These are phyloP conservation scores for Paramormyrops kingsleyae DNA, from an alignment of 2,113 vertebrate species.

Conservation along the genomic window DNA sequence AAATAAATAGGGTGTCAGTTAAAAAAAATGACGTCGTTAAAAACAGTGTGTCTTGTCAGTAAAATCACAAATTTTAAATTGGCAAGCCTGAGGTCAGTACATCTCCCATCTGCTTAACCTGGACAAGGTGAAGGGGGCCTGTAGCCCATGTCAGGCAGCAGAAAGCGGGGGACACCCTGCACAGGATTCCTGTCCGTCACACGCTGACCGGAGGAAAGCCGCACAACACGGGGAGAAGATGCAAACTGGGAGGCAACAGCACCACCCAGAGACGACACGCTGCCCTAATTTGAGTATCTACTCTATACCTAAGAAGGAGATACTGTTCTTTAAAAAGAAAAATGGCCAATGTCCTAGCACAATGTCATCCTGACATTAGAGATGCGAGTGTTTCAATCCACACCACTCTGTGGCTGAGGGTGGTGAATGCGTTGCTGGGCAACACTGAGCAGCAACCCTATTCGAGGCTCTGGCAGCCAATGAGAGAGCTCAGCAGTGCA, in stretches of 20 bases:
- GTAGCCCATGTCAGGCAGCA: neutral
- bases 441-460: neutral
- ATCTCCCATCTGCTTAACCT: neutral
- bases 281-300: neutral
- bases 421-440: neutral
- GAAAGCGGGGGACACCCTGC: neutral
- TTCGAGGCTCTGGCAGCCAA: neutral
- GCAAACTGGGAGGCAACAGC: neutral
- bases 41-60: neutral
- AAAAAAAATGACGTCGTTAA: neutral
- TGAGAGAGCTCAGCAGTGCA: neutral
- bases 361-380: neutral
- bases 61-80: neutral
- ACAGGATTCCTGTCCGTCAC: neutral
- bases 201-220: neutral
- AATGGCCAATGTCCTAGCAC: neutral
- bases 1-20: neutral
- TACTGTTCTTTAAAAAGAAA: neutral
- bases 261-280: neutral
- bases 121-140: neutral
- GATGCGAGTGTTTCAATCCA: neutral
- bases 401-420: neutral
- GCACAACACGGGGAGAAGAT: neutral
- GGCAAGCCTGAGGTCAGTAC: neutral
- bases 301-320: neutral